phyloP scores from a whole-genome alignment of 2,797 vertebrate genomes.

The Rhinoraja longicauda region DNA sequence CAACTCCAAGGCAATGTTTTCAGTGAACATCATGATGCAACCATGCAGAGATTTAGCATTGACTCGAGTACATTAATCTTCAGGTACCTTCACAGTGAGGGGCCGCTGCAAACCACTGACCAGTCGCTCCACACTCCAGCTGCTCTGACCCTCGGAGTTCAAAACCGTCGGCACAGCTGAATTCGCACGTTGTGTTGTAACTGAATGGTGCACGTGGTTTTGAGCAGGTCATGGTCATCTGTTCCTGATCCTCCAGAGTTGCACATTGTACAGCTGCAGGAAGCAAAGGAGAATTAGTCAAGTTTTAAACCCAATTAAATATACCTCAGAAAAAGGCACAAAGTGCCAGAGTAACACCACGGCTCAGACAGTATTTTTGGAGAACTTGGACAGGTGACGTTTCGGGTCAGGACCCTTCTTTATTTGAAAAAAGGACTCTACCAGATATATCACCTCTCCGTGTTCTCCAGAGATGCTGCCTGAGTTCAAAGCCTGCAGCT shows the following conservation, averaged over 20 bases:
- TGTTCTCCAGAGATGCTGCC: too few relatives aligned
- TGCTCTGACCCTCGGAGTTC: conserved; percentile 44
- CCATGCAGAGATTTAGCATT: neutral
- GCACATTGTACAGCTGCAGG: neutral
- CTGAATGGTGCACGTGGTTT: conserved; percentile 43
- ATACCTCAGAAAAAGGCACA: neutral
- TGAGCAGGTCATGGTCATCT: neutral
- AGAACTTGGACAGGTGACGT: too few relatives aligned
- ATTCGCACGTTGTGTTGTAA: conserved; percentile 54
- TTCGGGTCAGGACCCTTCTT: too few relatives aligned
- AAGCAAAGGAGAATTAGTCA: neutral
- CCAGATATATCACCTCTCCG: too few relatives aligned
- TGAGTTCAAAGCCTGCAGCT: too few relatives aligned
- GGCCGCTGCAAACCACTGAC: too few relatives aligned
- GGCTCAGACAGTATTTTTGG: too few relatives aligned
- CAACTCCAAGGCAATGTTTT: neutral
- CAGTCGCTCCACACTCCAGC: conserved; percentile 40
- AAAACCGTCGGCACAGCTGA: conserved; percentile 58
- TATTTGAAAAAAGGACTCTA: too few relatives aligned
- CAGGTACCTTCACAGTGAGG: too few relatives aligned
- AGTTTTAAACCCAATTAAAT: neutral
- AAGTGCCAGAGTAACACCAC: too few relatives aligned
- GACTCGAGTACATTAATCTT: too few relatives aligned
- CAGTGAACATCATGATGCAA: neutral
- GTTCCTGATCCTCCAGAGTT: neutral